A percentile compares a stretch with the other conserved stretches of the same genome.
Evolutionary conservation across 2,797 vertebrate genomes (phyloP).

Genomic region (Limnodromus scolopaceus): DNA sequence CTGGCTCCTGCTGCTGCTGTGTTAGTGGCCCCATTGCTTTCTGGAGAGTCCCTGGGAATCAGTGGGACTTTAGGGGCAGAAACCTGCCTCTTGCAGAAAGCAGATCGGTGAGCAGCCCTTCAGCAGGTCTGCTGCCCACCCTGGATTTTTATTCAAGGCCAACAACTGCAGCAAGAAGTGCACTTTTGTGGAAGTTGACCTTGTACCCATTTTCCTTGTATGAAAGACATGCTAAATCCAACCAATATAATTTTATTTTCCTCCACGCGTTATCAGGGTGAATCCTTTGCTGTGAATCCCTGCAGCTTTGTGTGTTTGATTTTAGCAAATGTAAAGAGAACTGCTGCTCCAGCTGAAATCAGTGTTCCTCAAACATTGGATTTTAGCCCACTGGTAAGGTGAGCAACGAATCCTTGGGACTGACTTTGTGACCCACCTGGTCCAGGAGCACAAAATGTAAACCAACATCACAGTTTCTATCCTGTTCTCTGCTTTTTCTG

Average conservation of each 20-base stretch:
- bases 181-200: background rate
- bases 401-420: background rate
- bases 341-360: background rate
- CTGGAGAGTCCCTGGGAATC: background rate
- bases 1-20: background rate
- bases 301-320: background rate
- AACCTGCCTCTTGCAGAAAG: background rate
- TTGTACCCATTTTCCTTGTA: background rate
- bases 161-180: background rate
- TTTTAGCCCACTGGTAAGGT: background rate
- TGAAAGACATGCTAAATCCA: background rate
- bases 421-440: background rate
- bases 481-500: background rate
- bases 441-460: background rate
- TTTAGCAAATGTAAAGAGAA: background rate
- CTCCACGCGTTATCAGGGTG: background rate
- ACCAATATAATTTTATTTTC: background rate
- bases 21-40: background rate
- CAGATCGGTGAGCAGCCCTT: background rate
- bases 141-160: background rate
- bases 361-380: background rate
- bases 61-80: background rate
- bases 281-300: background rate
- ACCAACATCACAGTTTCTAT: background rate
- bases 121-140: background rate